Percentiles rank a stretch among this genome's conserved stretches.
phyloP scores from a whole-genome alignment of 2,888 invertebrate genomes.

The Nephrocerus scutellatus region DNA sequence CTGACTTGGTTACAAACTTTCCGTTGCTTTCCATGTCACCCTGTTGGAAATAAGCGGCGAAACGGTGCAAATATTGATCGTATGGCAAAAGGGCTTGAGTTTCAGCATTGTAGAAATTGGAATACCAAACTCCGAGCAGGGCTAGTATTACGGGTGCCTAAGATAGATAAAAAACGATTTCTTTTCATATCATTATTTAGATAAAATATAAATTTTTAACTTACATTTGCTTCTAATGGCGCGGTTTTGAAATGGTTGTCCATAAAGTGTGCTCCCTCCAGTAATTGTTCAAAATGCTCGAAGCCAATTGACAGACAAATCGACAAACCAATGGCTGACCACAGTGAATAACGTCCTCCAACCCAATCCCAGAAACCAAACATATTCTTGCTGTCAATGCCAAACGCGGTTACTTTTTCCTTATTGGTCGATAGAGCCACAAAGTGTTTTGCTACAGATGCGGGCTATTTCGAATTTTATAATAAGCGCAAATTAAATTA shows the following conservation, averaged over 20 bases:
- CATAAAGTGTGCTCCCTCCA: constrained; percentile 88
- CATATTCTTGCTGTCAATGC: constrained; percentile 96
- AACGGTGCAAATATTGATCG: constrained; percentile 97
- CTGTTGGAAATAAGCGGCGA: constrained; percentile 99
- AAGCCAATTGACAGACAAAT: constrained; percentile 90
- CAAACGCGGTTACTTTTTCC: constrained; percentile 91
- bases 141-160: constrained; percentile 92
- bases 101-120: constrained; percentile 90
- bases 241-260: constrained; percentile 86
- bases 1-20: constrained; percentile 73
- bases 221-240: constrained; percentile 85
- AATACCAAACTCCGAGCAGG: constrained; percentile 87
- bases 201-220: constrained; percentile 8
- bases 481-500: neutral
- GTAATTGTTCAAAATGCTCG: constrained; percentile 86
- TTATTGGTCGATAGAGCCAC: constrained; percentile 96
- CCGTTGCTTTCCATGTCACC: constrained; percentile 99
- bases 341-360: constrained; percentile 92
- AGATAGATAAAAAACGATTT: constrained; percentile 20
- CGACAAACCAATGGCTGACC: constrained; percentile 98
- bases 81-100: constrained; percentile 95
- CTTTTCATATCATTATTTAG: neutral
- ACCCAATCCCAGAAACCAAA: constrained; percentile 99
- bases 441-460: constrained; percentile 92
- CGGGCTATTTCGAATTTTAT: constrained; percentile 48